Evolutionary conservation across 2,113 vertebrate genomes (phyloP).

Genomic region (Arothron firmamentum): DNA sequence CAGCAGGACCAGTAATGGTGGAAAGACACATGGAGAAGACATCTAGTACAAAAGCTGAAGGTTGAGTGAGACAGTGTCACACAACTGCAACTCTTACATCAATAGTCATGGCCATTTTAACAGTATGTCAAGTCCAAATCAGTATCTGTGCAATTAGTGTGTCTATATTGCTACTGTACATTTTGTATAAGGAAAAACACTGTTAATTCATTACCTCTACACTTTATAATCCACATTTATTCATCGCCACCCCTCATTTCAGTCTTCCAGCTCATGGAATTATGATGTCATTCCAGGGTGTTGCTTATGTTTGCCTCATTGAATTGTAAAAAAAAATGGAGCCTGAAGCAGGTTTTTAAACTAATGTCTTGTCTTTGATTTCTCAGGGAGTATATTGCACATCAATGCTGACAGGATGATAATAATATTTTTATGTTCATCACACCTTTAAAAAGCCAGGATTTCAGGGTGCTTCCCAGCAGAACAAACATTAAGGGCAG

Average conservation of each 20-base stretch:
- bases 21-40: background rate
- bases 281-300: conserved; percentile 1
- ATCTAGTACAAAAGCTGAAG: background rate
- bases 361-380: conserved; percentile 8
- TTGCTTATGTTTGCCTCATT: conserved; percentile 23
- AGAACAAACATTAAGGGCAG: no score
- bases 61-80: no score
- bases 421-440: background rate
- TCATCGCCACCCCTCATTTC: no score
- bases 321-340: conserved; percentile 13
- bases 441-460: background rate
- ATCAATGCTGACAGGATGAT: conserved; percentile 28
- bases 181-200: background rate
- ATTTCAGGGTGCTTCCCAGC: no score
- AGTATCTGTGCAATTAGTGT: no score
- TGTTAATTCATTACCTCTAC: no score
- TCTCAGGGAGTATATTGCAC: conserved; percentile 50
- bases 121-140: no score
- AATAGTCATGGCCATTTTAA: background rate
- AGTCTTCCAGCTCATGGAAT: background rate
- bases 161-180: no score
- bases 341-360: background rate
- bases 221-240: no score
- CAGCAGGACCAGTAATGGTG: conserved; percentile 11
- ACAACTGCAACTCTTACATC: background rate